Percentiles rank a stretch among this genome's conserved stretches.
These are phyloP conservation scores for Eurosta solidaginis DNA, from an alignment of 1,140 invertebrate genomes.

Conservation along the genomic window DNA sequence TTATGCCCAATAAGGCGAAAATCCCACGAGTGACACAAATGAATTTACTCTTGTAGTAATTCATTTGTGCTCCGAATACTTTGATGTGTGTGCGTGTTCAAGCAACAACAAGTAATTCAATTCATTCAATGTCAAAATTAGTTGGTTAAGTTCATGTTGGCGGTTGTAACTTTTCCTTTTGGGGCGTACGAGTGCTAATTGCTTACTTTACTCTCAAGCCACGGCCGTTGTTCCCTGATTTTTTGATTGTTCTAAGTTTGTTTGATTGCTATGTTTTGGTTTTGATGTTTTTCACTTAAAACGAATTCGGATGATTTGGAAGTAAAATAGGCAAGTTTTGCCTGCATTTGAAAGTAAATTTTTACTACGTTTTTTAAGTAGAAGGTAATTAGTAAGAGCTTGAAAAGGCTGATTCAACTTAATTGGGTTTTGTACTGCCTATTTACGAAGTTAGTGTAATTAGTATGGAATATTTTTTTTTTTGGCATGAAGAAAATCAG, in stretches of 20 bases:
- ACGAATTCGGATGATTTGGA: no score
- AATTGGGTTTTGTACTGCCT: no score
- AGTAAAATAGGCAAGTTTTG: no score
- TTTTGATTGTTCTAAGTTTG: not conserved
- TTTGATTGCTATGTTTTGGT: not conserved
- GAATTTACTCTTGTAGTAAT: not conserved
- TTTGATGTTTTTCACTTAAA: not conserved
- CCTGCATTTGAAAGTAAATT: no score
- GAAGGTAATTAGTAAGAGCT: no score
- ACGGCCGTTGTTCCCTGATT: not conserved
- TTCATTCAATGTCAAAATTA: conserved; percentile 3
- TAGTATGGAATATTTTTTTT: no score
- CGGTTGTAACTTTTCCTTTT: not conserved
- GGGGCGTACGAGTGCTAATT: not conserved
- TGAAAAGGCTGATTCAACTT: no score
- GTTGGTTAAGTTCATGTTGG: not conserved
- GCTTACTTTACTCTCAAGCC: not conserved
- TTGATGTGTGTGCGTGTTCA: not conserved
- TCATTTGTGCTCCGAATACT: not conserved
- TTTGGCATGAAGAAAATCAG: no score
- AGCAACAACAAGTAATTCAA: not conserved
- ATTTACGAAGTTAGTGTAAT: no score
- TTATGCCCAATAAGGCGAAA: not conserved
- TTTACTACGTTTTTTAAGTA: no score
- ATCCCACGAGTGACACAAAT: not conserved